Conservation (phyloP, 2,113 vertebrate species). For the Chloebia gouldiae region DNA sequence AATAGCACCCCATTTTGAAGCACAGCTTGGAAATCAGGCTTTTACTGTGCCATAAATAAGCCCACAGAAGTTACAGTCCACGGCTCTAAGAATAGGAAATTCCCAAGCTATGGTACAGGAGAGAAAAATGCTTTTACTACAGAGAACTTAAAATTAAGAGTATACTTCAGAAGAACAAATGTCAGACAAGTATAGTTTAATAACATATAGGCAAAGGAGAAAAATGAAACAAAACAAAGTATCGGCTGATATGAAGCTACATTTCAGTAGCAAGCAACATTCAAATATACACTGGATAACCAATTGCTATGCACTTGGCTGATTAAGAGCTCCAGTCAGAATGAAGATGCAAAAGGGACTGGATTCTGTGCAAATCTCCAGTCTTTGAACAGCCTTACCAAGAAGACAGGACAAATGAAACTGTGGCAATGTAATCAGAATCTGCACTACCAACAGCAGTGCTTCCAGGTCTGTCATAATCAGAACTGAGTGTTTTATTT, state of each 20-base stretch:
- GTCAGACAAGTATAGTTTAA: neutral
- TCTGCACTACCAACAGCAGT: neutral
- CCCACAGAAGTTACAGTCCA: neutral
- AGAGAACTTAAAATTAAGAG: neutral
- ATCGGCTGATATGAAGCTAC: neutral
- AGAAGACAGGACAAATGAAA: neutral
- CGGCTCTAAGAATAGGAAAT: neutral
- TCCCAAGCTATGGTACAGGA: neutral
- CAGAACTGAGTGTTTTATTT: neutral
- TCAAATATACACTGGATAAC: neutral
- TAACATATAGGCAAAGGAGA: neutral
- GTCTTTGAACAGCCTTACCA: neutral
- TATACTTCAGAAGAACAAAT: neutral
- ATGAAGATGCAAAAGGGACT: neutral
- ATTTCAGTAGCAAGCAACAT: neutral
- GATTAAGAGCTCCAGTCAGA: neutral
- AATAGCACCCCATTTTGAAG: neutral
- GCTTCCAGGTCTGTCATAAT: neutral
- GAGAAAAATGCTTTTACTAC: constrained; percentile 1
- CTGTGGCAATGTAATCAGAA: neutral
- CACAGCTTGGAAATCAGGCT: neutral
- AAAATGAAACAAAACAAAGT: neutral
- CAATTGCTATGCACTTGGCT: neutral
- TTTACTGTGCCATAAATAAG: constrained; percentile 31
- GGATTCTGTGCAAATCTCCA: neutral